A percentile compares a stretch with the other conserved stretches of the same genome.
Evolutionary conservation across 2,888 invertebrate genomes (phyloP).

Genomic region (Dicyrtomina minuta): DNA sequence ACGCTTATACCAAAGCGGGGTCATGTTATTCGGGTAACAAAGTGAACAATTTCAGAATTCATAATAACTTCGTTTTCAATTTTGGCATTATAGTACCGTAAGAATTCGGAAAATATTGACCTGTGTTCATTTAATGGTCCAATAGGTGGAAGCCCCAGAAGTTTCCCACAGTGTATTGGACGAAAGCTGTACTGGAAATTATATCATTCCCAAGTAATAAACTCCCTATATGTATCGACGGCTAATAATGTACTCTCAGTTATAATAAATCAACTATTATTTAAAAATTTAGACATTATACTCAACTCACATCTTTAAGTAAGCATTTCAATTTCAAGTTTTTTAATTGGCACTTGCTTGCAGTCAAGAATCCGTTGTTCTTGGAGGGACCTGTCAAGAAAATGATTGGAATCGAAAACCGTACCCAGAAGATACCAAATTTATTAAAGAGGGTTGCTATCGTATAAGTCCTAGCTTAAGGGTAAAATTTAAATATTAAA

Average conservation of each 20-base stretch:
- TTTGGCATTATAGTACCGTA: too few species aligned
- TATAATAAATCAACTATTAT: too few species aligned
- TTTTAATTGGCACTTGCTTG: too few species aligned
- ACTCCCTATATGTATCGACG: too few species aligned
- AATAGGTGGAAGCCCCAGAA: slow-evolving; percentile 72
- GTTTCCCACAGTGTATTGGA: slow-evolving; percentile 64
- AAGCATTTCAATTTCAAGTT: too few species aligned
- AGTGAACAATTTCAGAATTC: background rate
- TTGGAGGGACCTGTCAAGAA: slow-evolving; percentile 77
- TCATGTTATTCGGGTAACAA: slow-evolving; percentile 66
- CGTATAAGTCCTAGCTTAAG: slow-evolving; percentile 18
- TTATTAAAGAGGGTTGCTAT: slow-evolving; percentile 67
- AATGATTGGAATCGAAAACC: slow-evolving; percentile 63
- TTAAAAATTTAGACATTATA: too few species aligned
- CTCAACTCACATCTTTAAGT: too few species aligned
- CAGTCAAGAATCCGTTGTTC: slow-evolving; percentile 65
- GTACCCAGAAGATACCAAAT: slow-evolving; percentile 62
- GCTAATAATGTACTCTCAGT: too few species aligned
- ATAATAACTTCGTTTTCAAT: too few species aligned
- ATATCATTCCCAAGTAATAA: slow-evolving; percentile 80
- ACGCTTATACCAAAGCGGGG: slow-evolving; percentile 69
- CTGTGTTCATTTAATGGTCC: too few species aligned
- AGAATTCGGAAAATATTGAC: background rate
- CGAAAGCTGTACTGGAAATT: slow-evolving; percentile 64
- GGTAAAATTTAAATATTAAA: slow-evolving; percentile 11